These are phyloP conservation scores for Ethmia dodecea DNA, from an alignment of 2,888 invertebrate genomes.

Conservation along the genomic window DNA sequence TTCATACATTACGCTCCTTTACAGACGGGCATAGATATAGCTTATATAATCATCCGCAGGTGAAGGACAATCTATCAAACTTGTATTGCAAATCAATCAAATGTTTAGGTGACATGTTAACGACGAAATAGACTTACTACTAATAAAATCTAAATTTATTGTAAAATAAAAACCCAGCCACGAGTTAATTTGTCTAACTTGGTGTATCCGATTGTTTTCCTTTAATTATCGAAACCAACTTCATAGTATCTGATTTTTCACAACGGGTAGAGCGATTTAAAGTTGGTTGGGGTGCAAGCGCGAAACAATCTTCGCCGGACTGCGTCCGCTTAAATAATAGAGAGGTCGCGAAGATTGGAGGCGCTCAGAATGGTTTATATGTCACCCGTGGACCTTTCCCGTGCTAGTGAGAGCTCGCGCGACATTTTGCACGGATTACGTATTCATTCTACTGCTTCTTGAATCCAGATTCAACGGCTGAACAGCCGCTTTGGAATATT, in stretches of 20 bases:
- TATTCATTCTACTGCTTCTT: constrained; percentile 60
- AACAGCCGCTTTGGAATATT: constrained; percentile 6
- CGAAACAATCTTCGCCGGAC: constrained; percentile 58
- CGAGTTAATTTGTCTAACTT: too few species aligned
- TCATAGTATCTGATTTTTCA: not conserved
- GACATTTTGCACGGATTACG: constrained; percentile 60
- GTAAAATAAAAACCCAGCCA: too few species aligned
- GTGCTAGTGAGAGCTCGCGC: constrained; percentile 53
- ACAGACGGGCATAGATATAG: too few species aligned
- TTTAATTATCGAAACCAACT: too few species aligned
- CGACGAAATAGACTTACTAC: too few species aligned
- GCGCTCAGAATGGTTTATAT: constrained; percentile 71
- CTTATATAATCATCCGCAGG: too few species aligned
- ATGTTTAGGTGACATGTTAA: too few species aligned
- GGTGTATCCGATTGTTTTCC: too few species aligned
- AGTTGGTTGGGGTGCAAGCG: constrained; percentile 32
- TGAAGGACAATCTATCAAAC: too few species aligned
- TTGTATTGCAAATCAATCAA: too few species aligned
- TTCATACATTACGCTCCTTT: too few species aligned
- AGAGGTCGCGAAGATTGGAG: constrained; percentile 72
- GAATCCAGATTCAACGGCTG: constrained; percentile 39
- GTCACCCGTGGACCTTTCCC: constrained; percentile 69
- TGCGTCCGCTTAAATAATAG: constrained; percentile 71
- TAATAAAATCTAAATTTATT: too few species aligned
- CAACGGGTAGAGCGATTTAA: not conserved